Percentiles rank a stretch among this genome's conserved stretches.
phyloP scores from a whole-genome alignment of 2,888 invertebrate species.

The Ligdia adustata region DNA sequence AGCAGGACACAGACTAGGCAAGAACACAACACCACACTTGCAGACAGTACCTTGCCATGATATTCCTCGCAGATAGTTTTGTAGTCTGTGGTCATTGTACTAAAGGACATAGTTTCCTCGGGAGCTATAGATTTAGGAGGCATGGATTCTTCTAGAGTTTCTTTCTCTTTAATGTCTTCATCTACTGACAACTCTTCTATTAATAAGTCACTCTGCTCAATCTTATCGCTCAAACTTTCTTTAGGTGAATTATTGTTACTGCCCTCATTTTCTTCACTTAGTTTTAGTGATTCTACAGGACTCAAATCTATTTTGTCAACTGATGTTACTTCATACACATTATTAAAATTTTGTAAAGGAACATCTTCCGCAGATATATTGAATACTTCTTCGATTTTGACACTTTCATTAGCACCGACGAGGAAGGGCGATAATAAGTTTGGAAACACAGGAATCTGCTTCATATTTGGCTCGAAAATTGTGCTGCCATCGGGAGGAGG shows the following conservation, averaged over 20 bases:
- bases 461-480: constrained; percentile 55
- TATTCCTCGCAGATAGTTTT: constrained; percentile 89
- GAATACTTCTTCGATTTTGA: constrained; percentile 61
- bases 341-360: constrained; percentile 18
- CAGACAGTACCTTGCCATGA: constrained; percentile 84
- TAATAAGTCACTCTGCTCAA: constrained; percentile 66
- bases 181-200: constrained; percentile 71
- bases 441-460: constrained; percentile 63
- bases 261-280: neutral
- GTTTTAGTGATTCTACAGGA: constrained; percentile 22
- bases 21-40: constrained; percentile 40
- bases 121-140: constrained; percentile 67
- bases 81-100: constrained; percentile 87
- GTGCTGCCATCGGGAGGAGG: constrained; percentile 70
- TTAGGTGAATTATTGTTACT: constrained; percentile 28
- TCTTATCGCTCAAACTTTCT: constrained; percentile 45
- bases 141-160: constrained; percentile 49
- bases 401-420: constrained; percentile 57
- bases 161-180: constrained; percentile 56
- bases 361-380: constrained; percentile 42
- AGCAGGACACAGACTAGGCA: constrained; percentile 33
- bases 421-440: constrained; percentile 70
- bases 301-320: constrained; percentile 13
- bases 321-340: constrained; percentile 11
- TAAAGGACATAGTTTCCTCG: constrained; percentile 75